Evolutionary conservation across 2,113 vertebrate species (phyloP).

Genomic region (Calyptommatus sinebrachiatus): DNA sequence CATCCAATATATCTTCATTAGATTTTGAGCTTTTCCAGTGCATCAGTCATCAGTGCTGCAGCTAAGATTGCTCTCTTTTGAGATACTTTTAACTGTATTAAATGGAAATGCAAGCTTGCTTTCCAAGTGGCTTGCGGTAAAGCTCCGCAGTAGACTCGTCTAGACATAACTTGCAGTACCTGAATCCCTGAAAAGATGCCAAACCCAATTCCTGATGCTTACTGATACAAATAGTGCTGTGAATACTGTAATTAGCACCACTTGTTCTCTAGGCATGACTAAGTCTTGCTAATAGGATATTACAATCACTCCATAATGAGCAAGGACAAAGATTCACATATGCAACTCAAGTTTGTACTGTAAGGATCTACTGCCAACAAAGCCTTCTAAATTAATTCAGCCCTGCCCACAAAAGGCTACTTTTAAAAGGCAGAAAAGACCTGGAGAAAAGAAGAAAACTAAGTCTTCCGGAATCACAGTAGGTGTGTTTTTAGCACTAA

Average conservation of each 20-base stretch:
- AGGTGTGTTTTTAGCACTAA: background rate
- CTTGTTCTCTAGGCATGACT: conserved; percentile 5
- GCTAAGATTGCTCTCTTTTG: background rate
- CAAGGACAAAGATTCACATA: background rate
- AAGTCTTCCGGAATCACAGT: background rate
- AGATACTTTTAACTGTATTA: background rate
- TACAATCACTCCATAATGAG: background rate
- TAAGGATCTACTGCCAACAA: conserved; percentile 1
- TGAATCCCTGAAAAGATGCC: conserved; percentile 27
- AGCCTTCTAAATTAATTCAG: conserved; percentile 11
- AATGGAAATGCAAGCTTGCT: background rate
- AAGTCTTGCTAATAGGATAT: conserved; percentile 15
- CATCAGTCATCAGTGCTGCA: background rate
- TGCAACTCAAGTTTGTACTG: background rate
- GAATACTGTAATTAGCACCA: conserved; percentile 27
- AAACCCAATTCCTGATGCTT: background rate
- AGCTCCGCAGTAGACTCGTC: background rate
- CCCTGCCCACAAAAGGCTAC: background rate
- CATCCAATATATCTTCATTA: too few species aligned
- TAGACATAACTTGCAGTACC: conserved; percentile 18
- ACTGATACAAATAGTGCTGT: background rate
- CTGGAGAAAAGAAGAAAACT: conserved; percentile 1
- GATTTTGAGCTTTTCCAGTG: background rate
- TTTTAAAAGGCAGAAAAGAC: background rate
- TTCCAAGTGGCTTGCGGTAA: conserved; percentile 4